Evolutionary conservation across 2,797 vertebrate species (phyloP).

Genomic region (Pyrocephalus nanus): DNA sequence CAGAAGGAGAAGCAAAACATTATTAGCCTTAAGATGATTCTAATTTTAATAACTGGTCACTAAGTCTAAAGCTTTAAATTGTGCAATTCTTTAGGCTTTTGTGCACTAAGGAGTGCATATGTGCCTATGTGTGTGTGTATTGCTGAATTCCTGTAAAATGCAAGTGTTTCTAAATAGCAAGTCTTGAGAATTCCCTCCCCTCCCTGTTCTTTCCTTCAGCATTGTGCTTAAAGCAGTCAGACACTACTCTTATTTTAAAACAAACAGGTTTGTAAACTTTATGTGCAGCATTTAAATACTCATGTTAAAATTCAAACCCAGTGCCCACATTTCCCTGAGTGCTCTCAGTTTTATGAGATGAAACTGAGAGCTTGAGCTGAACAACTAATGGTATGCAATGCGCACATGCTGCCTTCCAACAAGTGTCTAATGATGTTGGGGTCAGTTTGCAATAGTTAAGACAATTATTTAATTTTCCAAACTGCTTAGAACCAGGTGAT

Average conservation of each 20-base stretch:
- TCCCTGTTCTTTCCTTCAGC: conserved; percentile 45
- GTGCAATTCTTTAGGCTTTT: conserved; percentile 30
- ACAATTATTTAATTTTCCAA: conserved; percentile 60
- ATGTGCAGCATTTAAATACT: conserved; percentile 77
- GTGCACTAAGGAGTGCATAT: conserved; percentile 21
- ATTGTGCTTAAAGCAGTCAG: conserved; percentile 65
- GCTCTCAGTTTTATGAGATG: conserved; percentile 76
- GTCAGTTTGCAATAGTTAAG: conserved; percentile 62
- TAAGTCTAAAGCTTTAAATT: conserved; percentile 41
- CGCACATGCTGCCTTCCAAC: conserved; percentile 62
- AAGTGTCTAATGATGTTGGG: conserved; percentile 63
- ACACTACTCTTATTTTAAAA: conserved; percentile 75
- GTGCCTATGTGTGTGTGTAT: neutral
- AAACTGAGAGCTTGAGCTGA: conserved; percentile 72
- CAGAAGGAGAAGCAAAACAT: conserved; percentile 77
- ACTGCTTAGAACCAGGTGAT: conserved; percentile 29
- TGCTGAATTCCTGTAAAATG: conserved; percentile 48
- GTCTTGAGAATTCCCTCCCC: conserved; percentile 33
- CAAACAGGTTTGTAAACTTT: conserved; percentile 76
- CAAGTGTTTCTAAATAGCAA: conserved; percentile 61
- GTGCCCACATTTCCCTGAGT: conserved; percentile 70
- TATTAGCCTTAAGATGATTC: conserved; percentile 76
- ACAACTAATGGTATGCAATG: conserved; percentile 51
- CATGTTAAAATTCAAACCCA: conserved; percentile 76
- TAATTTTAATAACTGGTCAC: conserved; percentile 69